Evolutionary conservation across 2,888 invertebrate species (phyloP).

Genomic region (Thymelicus lineola): DNA sequence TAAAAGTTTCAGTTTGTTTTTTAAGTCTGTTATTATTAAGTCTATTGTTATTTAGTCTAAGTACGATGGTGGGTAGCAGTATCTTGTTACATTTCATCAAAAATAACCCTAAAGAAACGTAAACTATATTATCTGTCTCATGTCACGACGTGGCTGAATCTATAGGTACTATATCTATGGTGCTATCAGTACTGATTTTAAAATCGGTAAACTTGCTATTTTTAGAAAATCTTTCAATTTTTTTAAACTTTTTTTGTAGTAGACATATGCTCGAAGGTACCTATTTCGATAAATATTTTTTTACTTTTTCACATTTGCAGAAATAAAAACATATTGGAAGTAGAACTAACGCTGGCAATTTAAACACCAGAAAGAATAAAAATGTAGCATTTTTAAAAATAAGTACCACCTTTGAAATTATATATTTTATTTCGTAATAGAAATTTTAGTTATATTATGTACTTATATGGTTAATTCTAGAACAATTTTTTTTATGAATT

Average conservation of each 20-base stretch:
- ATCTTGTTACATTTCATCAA: too few relatives aligned
- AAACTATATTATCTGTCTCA: too few relatives aligned
- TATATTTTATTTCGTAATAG: conserved; percentile 20
- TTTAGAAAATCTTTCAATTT: conserved; percentile 2
- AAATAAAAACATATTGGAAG: neutral
- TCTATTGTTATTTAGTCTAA: too few relatives aligned
- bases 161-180: too few relatives aligned
- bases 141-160: too few relatives aligned
- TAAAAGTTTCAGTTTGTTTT: too few relatives aligned
- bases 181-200: conserved; percentile 8
- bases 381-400: conserved; percentile 24
- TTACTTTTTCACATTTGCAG: neutral
- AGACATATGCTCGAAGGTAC: neutral
- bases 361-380: neutral
- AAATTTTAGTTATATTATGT: conserved; percentile 2
- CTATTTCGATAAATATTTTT: conserved; percentile 1
- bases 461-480: conserved; percentile 25
- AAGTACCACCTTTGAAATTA: conserved; percentile 23
- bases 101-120: too few relatives aligned
- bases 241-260: conserved; percentile 1
- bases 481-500: conserved; percentile 15
- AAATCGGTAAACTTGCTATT: conserved; percentile 3
- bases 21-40: too few relatives aligned
- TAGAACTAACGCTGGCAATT: neutral
- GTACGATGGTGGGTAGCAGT: too few relatives aligned